These are phyloP conservation scores for Montipora efflorescens DNA, from an alignment of 64 coral and sea anemone species.

Conservation along the genomic window DNA sequence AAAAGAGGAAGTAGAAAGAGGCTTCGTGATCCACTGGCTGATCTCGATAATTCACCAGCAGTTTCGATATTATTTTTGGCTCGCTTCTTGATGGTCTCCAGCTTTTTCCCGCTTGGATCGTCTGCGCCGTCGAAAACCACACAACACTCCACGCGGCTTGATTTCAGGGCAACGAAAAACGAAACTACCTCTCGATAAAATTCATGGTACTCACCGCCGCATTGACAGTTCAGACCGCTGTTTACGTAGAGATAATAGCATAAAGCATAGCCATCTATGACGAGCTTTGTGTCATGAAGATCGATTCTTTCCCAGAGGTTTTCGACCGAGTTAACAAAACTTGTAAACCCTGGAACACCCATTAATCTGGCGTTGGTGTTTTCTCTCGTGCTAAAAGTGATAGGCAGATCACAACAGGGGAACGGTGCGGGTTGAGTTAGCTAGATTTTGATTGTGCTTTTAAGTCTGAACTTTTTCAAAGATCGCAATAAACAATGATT, in stretches of 20 bases:
- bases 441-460: too few species aligned
- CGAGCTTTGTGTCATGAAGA: constrained; percentile 60
- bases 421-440: too few species aligned
- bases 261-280: constrained; percentile 77
- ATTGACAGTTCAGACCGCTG: constrained; percentile 54
- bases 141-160: constrained; percentile 44
- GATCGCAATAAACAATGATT: too few species aligned
- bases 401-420: too few species aligned
- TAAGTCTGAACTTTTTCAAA: too few species aligned
- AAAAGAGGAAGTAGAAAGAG: constrained; percentile 59
- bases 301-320: constrained; percentile 64
- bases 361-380: neutral
- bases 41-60: constrained; percentile 21
- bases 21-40: neutral
- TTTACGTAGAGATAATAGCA: constrained; percentile 58
- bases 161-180: constrained; percentile 64
- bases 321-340: constrained; percentile 60
- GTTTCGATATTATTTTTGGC: constrained; percentile 28
- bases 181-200: constrained; percentile 22
- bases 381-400: too few species aligned
- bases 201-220: constrained; percentile 76
- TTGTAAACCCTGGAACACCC: constrained; percentile 82
- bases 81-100: constrained; percentile 56
- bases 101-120: constrained; percentile 70
- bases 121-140: constrained; percentile 78